Percentiles rank a stretch among this genome's conserved stretches.
Evolutionary conservation across 2,113 vertebrate species (phyloP).

Genomic region (Pseudois nayaur): DNA sequence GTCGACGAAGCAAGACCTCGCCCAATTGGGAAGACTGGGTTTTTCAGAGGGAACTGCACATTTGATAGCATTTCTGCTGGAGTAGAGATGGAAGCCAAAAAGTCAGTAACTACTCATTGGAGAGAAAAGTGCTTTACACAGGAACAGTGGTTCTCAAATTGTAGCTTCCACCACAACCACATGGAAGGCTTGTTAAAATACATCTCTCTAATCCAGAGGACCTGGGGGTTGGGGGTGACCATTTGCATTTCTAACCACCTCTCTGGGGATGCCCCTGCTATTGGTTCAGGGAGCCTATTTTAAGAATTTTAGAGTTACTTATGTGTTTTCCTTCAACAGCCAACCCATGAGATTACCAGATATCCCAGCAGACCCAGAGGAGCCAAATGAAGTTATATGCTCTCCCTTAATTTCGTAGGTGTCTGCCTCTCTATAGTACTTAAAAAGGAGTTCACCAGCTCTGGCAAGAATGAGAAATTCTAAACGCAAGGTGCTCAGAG

Average conservation of each 20-base stretch:
- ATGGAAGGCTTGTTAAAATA: not conserved
- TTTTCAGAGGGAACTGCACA: not conserved
- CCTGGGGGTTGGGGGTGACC: fast-evolving
- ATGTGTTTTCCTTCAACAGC: not conserved
- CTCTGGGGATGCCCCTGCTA: not conserved
- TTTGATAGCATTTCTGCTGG: slow-evolving; percentile 26
- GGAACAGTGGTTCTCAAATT: not conserved
- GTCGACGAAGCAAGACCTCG: not conserved
- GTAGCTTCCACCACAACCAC: not conserved
- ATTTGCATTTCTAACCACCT: not conserved
- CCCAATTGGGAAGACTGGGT: not conserved
- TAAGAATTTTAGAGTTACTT: not conserved
- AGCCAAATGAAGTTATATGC: not conserved
- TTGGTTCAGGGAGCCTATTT: not conserved
- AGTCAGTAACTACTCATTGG: not conserved
- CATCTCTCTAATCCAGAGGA: not conserved
- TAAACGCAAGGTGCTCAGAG: not conserved
- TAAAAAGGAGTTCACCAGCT: not conserved
- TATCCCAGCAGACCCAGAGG: not conserved
- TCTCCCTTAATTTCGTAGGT: not conserved
- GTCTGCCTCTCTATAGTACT: not conserved
- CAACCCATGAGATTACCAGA: not conserved
- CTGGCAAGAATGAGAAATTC: not conserved
- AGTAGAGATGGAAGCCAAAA: not conserved
- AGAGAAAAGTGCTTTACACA: not conserved